Conservation (phyloP, 2,797 vertebrate species). For the Galaxias olidus region DNA sequence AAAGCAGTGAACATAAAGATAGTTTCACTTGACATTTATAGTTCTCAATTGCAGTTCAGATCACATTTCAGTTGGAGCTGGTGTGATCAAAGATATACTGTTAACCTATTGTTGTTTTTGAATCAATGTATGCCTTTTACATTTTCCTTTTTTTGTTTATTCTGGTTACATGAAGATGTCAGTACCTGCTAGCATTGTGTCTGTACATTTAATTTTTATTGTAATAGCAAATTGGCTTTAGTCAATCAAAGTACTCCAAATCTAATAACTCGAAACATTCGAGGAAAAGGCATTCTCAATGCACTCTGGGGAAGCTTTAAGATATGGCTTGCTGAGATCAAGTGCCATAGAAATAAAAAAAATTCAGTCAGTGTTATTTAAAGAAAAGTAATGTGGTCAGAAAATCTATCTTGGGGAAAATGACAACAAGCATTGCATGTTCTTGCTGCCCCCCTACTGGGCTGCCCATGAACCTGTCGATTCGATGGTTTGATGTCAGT, state of each 20-base stretch:
- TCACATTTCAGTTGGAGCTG: conserved; percentile 74
- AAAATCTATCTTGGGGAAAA: conserved; percentile 74
- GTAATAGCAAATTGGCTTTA: conserved; percentile 64
- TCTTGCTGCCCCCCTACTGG: conserved; percentile 74
- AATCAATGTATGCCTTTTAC: too few relatives aligned
- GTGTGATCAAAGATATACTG: conserved; percentile 79
- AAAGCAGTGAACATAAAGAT: conserved; percentile 41
- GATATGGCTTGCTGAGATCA: conserved; percentile 82
- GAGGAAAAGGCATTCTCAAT: conserved; percentile 77
- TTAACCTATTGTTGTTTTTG: conserved; percentile 59
- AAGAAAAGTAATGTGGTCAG: conserved; percentile 67
- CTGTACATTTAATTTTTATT: conserved; percentile 35
- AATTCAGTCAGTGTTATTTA: conserved; percentile 59
- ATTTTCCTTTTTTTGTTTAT: conserved; percentile 38
- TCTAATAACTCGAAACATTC: conserved; percentile 84
- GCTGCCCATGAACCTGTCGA: conserved; percentile 76
- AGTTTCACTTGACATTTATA: conserved; percentile 54
- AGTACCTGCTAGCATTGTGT: conserved; percentile 35
- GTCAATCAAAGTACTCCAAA: conserved; percentile 79
- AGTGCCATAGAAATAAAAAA: conserved; percentile 70
- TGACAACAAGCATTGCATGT: conserved; percentile 76
- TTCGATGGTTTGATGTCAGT: conserved; percentile 78
- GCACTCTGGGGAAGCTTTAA: conserved; percentile 80
- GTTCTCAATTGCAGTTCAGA: conserved; percentile 70
- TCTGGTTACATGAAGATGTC: conserved; percentile 49